phyloP scores from a whole-genome alignment of 2,888 invertebrate genomes.

The Thera britannica region DNA sequence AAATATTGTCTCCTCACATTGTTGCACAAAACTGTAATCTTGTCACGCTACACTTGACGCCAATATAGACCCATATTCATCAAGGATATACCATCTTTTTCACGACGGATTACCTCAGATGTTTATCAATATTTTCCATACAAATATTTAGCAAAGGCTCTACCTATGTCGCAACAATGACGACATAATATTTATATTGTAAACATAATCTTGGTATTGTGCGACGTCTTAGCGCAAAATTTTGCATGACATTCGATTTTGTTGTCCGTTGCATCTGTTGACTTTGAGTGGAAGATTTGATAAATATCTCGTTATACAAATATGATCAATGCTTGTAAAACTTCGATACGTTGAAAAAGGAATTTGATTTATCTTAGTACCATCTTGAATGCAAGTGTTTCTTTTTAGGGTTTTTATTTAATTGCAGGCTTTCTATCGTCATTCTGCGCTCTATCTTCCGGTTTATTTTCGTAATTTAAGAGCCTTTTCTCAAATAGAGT shows the following conservation, averaged over 20 bases:
- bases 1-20: constrained; percentile 44
- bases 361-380: background rate
- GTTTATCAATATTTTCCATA: constrained; percentile 74
- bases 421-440: too few species aligned
- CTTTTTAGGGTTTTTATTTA: too few species aligned
- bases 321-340: constrained; percentile 2
- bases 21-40: constrained; percentile 80
- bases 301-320: constrained; percentile 23
- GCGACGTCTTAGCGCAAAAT: constrained; percentile 55
- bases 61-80: constrained; percentile 66
- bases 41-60: constrained; percentile 82
- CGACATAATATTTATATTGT: constrained; percentile 76
- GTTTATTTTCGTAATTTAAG: too few species aligned
- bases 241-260: constrained; percentile 63
- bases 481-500: too few species aligned
- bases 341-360: background rate
- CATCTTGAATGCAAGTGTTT: background rate
- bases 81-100: constrained; percentile 54
- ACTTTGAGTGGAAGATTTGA: constrained; percentile 19
- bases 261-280: constrained; percentile 42
- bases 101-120: constrained; percentile 53
- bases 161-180: constrained; percentile 66
- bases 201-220: constrained; percentile 63
- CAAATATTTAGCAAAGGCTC: constrained; percentile 64
- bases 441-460: too few species aligned